These are phyloP conservation scores for Resseliella maxima DNA, from an alignment of 2,888 invertebrate species.

Conservation along the genomic window DNA sequence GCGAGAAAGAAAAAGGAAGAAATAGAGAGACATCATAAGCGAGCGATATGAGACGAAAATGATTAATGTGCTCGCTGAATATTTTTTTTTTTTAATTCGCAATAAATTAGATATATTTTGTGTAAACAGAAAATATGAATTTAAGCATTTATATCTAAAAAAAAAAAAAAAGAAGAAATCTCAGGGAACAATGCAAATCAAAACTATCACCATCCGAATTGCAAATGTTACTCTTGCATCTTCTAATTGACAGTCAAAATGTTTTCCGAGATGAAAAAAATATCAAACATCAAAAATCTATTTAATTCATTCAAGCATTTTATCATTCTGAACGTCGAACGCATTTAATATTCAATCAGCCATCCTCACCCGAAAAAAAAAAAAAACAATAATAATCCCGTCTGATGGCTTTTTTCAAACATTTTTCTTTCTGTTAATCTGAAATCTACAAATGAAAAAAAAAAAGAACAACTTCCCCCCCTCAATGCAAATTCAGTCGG, in stretches of 20 bases:
- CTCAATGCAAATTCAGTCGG: neutral
- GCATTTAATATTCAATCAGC: neutral
- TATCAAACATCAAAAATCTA: neutral
- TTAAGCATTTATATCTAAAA: neutral
- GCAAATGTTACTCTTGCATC: neutral
- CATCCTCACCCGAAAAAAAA: too few species aligned
- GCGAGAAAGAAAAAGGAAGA: neutral
- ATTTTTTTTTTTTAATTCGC: neutral
- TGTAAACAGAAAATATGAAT: neutral
- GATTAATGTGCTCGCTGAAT: conserved; percentile 11
- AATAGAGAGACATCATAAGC: neutral
- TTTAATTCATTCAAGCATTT: conserved; percentile 19
- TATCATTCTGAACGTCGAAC: neutral
- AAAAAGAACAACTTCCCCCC: neutral
- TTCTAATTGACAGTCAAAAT: neutral
- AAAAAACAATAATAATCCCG: neutral
- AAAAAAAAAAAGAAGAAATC: neutral
- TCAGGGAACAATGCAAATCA: conserved; percentile 19
- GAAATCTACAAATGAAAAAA: neutral
- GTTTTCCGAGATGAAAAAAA: neutral
- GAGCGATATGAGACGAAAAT: neutral
- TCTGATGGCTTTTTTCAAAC: neutral
- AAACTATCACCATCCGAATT: neutral
- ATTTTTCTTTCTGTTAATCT: neutral
- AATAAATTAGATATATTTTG: conserved; percentile 12